Conservation (phyloP, 2,113 vertebrate species). For the Falcunculus frontatus region DNA sequence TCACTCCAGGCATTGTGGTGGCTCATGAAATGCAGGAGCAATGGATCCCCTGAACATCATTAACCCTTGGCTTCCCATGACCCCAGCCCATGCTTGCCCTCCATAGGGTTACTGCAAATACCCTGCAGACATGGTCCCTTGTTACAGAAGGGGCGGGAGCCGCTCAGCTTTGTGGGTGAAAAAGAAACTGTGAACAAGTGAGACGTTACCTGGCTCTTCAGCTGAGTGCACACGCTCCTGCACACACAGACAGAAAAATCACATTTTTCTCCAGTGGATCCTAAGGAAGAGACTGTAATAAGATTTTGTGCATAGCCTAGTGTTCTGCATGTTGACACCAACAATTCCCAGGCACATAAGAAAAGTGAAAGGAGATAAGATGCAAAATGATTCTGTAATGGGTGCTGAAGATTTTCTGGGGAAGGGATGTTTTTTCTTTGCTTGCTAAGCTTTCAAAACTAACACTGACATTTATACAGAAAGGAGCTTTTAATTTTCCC, state of each 20-base stretch:
- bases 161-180: neutral
- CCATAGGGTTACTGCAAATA: neutral
- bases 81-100: neutral
- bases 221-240: neutral
- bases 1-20: neutral
- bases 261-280: neutral
- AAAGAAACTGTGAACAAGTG: neutral
- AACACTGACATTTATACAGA: neutral
- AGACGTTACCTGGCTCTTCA: neutral
- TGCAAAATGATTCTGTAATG: neutral
- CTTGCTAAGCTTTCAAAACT: neutral
- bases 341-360: neutral
- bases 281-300: neutral
- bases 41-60: neutral
- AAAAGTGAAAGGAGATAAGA: neutral
- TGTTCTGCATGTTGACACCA: neutral
- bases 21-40: neutral
- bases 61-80: neutral
- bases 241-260: neutral
- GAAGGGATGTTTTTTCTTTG: neutral
- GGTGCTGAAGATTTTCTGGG: neutral
- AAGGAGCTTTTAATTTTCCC: neutral
- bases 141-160: neutral
- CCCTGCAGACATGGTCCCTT: no score
- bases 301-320: neutral